These are phyloP conservation scores for Catharus ustulatus DNA, from an alignment of 2,797 vertebrate species.

Conservation along the genomic window DNA sequence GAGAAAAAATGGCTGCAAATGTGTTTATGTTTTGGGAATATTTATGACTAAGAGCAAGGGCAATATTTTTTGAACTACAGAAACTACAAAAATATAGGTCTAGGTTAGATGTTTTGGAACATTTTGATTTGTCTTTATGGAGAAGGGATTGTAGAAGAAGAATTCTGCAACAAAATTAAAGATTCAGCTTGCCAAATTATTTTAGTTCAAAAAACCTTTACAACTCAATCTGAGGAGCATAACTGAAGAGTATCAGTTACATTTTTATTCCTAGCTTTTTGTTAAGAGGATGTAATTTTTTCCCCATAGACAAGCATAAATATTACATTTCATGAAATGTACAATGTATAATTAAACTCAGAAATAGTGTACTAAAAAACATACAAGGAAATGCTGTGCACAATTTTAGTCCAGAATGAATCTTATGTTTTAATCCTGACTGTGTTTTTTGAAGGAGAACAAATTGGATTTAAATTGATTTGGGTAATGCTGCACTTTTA, in stretches of 20 bases:
- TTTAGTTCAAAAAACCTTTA: neutral
- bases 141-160: neutral
- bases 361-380: neutral
- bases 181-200: neutral
- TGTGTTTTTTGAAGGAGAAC: constrained; percentile 17
- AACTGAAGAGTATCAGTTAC: neutral
- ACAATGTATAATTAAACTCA: neutral
- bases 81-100: neutral
- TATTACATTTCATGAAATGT: neutral
- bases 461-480: constrained; percentile 19
- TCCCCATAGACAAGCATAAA: neutral
- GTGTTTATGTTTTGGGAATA: neutral
- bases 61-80: neutral
- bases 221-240: neutral
- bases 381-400: neutral
- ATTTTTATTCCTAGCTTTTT: neutral
- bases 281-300: neutral
- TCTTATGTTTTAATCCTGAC: constrained; percentile 4
- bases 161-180: neutral
- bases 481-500: constrained; percentile 19
- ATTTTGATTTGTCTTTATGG: neutral
- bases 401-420: neutral
- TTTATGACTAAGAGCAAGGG: neutral
- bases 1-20: neutral
- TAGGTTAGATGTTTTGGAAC: neutral